Percentiles rank a stretch among this genome's conserved stretches.
phyloP scores from a whole-genome alignment of 2,888 invertebrate genomes.

The Drosophila melanocephala region DNA sequence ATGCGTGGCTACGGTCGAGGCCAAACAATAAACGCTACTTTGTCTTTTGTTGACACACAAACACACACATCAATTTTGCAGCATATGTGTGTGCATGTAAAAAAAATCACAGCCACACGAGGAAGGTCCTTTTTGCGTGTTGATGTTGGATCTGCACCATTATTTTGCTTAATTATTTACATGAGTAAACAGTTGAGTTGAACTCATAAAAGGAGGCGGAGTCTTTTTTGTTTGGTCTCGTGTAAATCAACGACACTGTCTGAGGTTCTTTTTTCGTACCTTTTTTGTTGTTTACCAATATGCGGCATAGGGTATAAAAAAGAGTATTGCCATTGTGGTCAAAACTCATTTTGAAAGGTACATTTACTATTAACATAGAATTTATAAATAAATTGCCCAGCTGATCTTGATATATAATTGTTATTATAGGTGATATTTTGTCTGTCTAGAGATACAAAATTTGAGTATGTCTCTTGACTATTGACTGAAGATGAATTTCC shows the following conservation, averaged over 20 bases:
- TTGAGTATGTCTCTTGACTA: neutral
- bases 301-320: neutral
- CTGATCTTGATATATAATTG: neutral
- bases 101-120: constrained; percentile 66
- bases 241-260: constrained; percentile 46
- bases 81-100: constrained; percentile 32
- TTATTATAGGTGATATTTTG: neutral
- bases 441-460: neutral
- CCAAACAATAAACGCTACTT: constrained; percentile 67
- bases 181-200: constrained; percentile 73
- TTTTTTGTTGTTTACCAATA: neutral
- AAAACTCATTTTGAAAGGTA: neutral
- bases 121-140: constrained; percentile 56
- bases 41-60: constrained; percentile 69
- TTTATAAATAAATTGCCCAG: neutral
- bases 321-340: neutral
- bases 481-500: neutral
- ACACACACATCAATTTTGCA: constrained; percentile 14
- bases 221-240: constrained; percentile 29
- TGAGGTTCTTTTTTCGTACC: constrained; percentile 4
- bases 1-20: constrained; percentile 46
- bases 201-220: constrained; percentile 19
- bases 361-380: neutral
- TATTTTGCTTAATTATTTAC: constrained; percentile 81
- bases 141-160: constrained; percentile 65